Evolutionary conservation across 2,888 invertebrate genomes (phyloP), one percentile per base, ranked within the genome.

Genomic region (Zele albiditarsus): DNA sequence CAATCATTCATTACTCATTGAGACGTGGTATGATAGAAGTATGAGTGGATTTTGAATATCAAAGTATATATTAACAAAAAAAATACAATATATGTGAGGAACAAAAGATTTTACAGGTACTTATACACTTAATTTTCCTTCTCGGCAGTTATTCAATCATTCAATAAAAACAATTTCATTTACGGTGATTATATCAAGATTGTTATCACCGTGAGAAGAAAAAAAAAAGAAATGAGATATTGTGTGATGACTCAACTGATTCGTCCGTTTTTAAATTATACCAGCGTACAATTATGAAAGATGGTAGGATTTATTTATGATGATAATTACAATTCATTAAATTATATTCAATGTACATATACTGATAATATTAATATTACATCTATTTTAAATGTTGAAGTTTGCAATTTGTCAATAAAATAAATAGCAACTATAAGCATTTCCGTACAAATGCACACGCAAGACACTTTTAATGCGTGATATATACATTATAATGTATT

Each of bases 271-370:
- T 49, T 69, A 33, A 58, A 28, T 66, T 65, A 70, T 57, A n/a
- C 27, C 62, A 53, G 20, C 70, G 57, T 74, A 66, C 42, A 53
- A 65, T 53, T 68, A 60, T 69, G 58, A 77, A 77, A 79, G 71
- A 69, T 73, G 67, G 74, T 76, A 76, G 80, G 74, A 77, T 82
- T 79, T 82, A 83, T 82, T 83, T 82, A 81, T 82, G 79, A 78
- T 77, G 63, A 75, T 73, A 80, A 79, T 81, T 75, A 80, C 68
- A 71, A 72, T 74, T 72, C 75, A 71, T 80, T 77, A 81, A 79
- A 80, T 80, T 80, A 84, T 84, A 81, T 83, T 82, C 80, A 79
- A 80, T 83, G 80, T 85, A 74, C 78, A 84, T 81, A 84, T 82
- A 83, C 80, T 82, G 73, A 71, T 80, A 74, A 58, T 75, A 81